A percentile compares a stretch with the other conserved stretches of the same genome.
Evolutionary conservation across 2,888 invertebrate genomes (phyloP).

Genomic region (Drosophila kambysellisi): DNA sequence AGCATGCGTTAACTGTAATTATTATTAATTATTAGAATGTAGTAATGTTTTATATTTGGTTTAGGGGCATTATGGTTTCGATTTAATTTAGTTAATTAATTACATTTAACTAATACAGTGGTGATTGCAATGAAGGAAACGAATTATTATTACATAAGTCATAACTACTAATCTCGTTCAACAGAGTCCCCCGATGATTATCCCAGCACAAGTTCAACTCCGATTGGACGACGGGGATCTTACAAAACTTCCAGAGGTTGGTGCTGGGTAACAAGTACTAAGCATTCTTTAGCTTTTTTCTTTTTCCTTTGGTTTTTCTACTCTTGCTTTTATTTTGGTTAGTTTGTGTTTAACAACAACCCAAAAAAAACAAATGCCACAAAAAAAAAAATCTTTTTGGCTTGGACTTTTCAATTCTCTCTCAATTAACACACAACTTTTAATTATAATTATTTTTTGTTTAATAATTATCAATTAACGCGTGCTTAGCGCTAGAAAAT

Average conservation of each 20-base stretch:
- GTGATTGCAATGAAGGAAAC: conserved; percentile 14
- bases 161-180: conserved; percentile 73
- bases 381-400: conserved; percentile 9
- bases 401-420: conserved; percentile 6
- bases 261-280: conserved; percentile 83
- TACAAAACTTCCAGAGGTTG: conserved; percentile 95
- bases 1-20: conserved; percentile 49
- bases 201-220: conserved; percentile 87
- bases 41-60: conserved; percentile 13
- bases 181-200: conserved; percentile 86
- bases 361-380: neutral
- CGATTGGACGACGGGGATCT: conserved; percentile 92
- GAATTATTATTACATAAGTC: conserved; percentile 40
- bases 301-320: conserved; percentile 34
- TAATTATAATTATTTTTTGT: neutral
- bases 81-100: conserved; percentile 4
- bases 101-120: conserved; percentile 23
- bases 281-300: conserved; percentile 4
- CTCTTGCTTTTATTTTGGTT: conserved; percentile 48
- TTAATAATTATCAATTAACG: conserved; percentile 13
- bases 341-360: conserved; percentile 19
- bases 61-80: conserved; percentile 18
- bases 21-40: conserved; percentile 12
- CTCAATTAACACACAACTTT: conserved; percentile 28
- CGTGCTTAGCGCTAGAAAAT: conserved; percentile 33